Percentiles rank a stretch among this genome's conserved stretches.
phyloP scores from a whole-genome alignment of 2,113 vertebrate species.

The Rhynchopsitta pachyrhyncha region DNA sequence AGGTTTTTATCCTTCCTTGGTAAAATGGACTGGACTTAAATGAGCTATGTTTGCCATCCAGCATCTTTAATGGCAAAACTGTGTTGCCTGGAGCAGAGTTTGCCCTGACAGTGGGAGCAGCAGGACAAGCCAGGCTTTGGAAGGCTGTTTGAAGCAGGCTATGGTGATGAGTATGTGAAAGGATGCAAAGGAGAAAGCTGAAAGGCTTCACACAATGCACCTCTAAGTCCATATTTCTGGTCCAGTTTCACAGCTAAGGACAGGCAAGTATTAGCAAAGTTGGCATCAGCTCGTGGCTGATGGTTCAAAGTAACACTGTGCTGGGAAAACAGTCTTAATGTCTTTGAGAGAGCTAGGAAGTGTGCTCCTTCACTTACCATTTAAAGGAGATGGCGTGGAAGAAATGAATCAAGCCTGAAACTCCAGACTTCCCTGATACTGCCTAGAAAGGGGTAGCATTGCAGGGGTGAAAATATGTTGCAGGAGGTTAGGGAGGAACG shows the following conservation, averaged over 20 bases:
- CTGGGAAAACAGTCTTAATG: background rate
- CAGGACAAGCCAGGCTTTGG: rapidly evolving
- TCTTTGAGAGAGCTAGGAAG: background rate
- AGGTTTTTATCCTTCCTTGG: background rate
- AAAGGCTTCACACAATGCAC: background rate
- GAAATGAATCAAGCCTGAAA: background rate
- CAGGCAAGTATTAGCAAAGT: background rate
- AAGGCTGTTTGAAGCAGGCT: background rate
- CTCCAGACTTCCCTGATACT: background rate
- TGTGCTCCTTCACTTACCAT: background rate
- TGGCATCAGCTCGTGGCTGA: background rate
- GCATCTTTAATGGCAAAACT: background rate
- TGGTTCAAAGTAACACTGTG: background rate
- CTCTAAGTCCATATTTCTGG: background rate
- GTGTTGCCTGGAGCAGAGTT: background rate
- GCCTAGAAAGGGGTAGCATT: background rate
- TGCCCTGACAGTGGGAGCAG: background rate
- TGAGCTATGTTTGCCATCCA: rapidly evolving
- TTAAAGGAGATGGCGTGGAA: background rate
- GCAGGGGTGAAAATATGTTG: background rate
- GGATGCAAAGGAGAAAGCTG: background rate
- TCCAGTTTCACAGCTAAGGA: background rate
- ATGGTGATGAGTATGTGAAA: rapidly evolving
- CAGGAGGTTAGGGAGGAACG: background rate
- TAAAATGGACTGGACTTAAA: background rate